phyloP scores from a whole-genome alignment of 2,888 invertebrate species.

The Biston betularia region DNA sequence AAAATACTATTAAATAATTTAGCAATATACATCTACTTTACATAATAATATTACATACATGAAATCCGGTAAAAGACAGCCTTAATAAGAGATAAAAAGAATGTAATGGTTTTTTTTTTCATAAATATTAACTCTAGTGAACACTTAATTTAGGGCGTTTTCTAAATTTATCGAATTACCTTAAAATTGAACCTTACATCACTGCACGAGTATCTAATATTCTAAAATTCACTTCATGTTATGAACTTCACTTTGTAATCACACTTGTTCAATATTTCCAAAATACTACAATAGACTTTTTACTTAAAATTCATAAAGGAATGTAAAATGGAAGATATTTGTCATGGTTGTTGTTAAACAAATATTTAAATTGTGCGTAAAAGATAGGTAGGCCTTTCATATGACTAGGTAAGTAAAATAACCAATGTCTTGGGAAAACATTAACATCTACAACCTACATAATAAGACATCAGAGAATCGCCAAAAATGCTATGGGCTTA shows the following conservation, averaged over 20 bases:
- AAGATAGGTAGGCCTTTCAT: slow-evolving; percentile 80
- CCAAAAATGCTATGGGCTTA: slow-evolving; percentile 1
- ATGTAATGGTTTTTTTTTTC: slow-evolving; percentile 63
- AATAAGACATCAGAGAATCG: slow-evolving; percentile 10
- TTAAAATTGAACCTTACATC: slow-evolving; percentile 78
- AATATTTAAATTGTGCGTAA: slow-evolving; percentile 75
- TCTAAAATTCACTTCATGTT: slow-evolving; percentile 70
- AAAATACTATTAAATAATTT: slow-evolving; percentile 85
- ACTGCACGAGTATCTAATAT: slow-evolving; percentile 64
- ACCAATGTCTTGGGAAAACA: slow-evolving; percentile 55
- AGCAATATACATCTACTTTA: slow-evolving; percentile 76
- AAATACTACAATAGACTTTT: slow-evolving; percentile 33
- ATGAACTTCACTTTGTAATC: slow-evolving; percentile 80
- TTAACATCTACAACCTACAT: slow-evolving; percentile 43
- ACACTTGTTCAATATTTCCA: slow-evolving; percentile 58
- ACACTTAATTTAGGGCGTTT: slow-evolving; percentile 81
- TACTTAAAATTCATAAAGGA: slow-evolving; percentile 67
- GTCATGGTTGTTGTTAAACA: slow-evolving; percentile 54
- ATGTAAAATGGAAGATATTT: slow-evolving; percentile 78
- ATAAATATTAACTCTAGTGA: slow-evolving; percentile 82
- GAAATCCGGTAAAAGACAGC: slow-evolving; percentile 78
- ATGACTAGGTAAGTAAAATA: slow-evolving; percentile 75
- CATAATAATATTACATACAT: slow-evolving; percentile 74
- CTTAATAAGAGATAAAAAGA: slow-evolving; percentile 74
- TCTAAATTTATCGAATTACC: slow-evolving; percentile 69